phyloP scores from a whole-genome alignment of 2,797 vertebrate genomes.

The Phoebastria nigripes region DNA sequence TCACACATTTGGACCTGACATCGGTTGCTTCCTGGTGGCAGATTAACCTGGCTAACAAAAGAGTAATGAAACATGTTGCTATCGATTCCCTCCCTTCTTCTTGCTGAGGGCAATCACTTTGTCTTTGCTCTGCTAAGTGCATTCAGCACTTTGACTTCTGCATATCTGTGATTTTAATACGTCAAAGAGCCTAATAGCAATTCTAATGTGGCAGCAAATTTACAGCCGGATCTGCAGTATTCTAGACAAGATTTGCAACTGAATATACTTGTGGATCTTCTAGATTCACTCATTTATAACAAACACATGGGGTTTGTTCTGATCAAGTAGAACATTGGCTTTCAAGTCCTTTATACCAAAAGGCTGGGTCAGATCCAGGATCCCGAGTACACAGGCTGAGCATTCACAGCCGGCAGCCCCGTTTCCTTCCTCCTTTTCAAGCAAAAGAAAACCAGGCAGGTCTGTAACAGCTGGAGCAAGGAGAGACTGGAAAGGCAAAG shows the following conservation, averaged over 20 bases:
- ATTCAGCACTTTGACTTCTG: neutral
- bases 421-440: neutral
- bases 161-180: neutral
- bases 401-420: neutral
- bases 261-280: neutral
- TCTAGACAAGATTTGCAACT: neutral
- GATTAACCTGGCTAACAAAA: neutral
- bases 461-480: neutral
- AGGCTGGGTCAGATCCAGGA: neutral
- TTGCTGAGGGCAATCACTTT: neutral
- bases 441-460: neutral
- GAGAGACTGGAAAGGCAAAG: neutral
- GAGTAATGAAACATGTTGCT: neutral
- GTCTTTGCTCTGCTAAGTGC: neutral
- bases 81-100: neutral
- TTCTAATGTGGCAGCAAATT: neutral
- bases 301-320: neutral
- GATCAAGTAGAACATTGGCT: neutral
- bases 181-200: neutral
- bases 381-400: neutral
- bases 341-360: neutral
- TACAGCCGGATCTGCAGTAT: neutral
- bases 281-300: neutral
- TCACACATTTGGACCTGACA: neutral
- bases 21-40: neutral